Evolutionary conservation across 2,113 vertebrate species (phyloP).

Genomic region (Lamprotornis superbus): DNA sequence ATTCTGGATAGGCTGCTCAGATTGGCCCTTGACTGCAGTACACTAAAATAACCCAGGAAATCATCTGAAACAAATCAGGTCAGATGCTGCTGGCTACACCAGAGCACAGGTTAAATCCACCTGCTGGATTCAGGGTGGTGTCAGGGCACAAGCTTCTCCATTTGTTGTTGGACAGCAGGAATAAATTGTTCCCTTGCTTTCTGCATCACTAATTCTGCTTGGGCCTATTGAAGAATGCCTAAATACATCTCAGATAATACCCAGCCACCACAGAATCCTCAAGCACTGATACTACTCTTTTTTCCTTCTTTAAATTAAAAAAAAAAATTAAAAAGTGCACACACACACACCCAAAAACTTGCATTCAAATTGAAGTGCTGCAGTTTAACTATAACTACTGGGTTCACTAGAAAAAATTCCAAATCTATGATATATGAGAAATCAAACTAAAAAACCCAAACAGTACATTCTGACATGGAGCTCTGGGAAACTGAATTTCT

Average conservation of each 20-base stretch:
- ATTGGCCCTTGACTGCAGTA: not conserved
- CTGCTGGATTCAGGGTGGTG: not conserved
- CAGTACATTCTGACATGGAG: not conserved
- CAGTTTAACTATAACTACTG: not conserved
- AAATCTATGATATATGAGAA: not conserved
- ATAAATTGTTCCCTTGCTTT: not conserved
- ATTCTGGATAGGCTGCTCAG: not conserved
- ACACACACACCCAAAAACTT: too few relatives aligned
- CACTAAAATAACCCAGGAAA: not conserved
- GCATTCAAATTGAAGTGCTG: not conserved
- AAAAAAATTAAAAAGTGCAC: not conserved
- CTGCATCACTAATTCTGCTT: not conserved
- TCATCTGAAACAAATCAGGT: not conserved
- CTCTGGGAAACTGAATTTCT: not conserved
- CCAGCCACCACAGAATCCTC: not conserved
- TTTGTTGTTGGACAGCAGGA: not conserved
- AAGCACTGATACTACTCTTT: not conserved
- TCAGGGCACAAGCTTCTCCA: not conserved
- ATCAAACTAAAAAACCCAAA: not conserved
- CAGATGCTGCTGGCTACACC: not conserved
- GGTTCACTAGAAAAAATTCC: not conserved
- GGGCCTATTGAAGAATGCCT: not conserved
- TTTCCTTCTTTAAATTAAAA: too few relatives aligned
- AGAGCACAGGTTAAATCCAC: not conserved
- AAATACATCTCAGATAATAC: not conserved